Evolutionary conservation across 2,888 invertebrate species (phyloP), one percentile per base, ranked within the genome.

Genomic region (Pachliopta kotzebuea): DNA sequence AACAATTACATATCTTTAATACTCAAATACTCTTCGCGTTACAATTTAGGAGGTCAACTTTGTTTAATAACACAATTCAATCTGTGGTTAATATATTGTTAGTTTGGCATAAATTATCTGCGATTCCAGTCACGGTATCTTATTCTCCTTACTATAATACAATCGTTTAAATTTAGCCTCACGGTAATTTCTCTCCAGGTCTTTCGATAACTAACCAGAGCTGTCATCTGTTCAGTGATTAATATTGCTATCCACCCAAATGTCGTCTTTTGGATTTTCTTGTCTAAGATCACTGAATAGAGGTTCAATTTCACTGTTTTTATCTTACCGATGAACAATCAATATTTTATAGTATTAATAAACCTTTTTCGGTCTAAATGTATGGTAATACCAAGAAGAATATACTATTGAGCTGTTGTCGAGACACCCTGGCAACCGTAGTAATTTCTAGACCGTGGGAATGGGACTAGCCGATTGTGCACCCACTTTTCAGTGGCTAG

Each of bases 161-260:
- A 29, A 53, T 61, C 60, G 57, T 61, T 65, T 65, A 65, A 65
- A 60, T 61, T 52, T 53, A 60, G 37, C 26, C 53, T 56, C 57
- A 60, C 56, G 60, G 60, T 61, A 57, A 65, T 65, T 65, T 65
- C 65, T 61, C 57, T 45, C 53, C 53, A 23, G 29, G 60, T 49
- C 31, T 53, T 57, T 52, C 53, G 42, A 65, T 61, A 56, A 56
- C 60, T 45, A 29, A 42, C 23, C 45, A n/a, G 8, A 29, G 23
- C 64, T 53, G 53, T 50, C 29, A 53, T 24, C 52, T 42, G 17
- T 14, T 45, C 52, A 53, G 54, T 57, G 53, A 53, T 53, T 61
- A n/a, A 61, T 57, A 57, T 11, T 9, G n/a, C 23, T 29, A 3
- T 26, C 17, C 14, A 14, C 11, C 37, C 11, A 37, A 37, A 14